Base-by-base conservation (phyloP, 2,113 vertebrate species). In the Otus sunia region DNA sequence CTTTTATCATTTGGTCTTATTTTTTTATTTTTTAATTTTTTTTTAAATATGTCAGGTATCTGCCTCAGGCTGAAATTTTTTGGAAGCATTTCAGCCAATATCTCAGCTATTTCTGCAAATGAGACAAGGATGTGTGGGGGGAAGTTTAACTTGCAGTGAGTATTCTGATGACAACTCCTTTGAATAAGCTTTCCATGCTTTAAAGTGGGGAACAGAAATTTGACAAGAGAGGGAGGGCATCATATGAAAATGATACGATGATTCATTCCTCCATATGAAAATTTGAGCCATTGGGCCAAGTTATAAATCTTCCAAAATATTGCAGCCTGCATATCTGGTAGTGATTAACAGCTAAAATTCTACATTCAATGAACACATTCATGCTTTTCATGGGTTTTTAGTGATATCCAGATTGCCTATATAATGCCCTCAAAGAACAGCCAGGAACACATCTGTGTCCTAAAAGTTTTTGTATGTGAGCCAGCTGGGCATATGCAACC, bases 231-330 rank as follows among this genome's bases (percentile, higher is more conserved):
- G 36, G 58, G 64, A 87, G 39, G 56, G 29, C 43, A 82, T 91
- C 39, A 17, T 64, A 90, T 62, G 34, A 92, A 52, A 92, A 89
- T 22, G 52, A 81, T 60, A 78, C 0, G 5, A 72, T 85, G 93
- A 96, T 72, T 96, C 80, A 94, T 81, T 91, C 27, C 21, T 75
- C 84, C 84, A 82, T 60, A 79, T 93, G 92, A 96, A 95, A 77
- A 82, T 64, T 47, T 79, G 60, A 94, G 77, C 87, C 60, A 56
- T 9, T 68, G 73, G 69, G 62, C 77, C 74, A 95, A 94, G 91
- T 75, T 49, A 75, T 56, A 87, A 75, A 91, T 72, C 73, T 87
- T 85, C 64, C 32, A 12, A n/a, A 80, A 86, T 81, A 39, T 1
- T 85, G 19, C 52, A 92, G 77, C 53, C 52, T 75, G 14, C 18